Percentiles rank a stretch among this genome's conserved stretches.
Conservation (phyloP, 2,888 invertebrate species). For the Macrosiphum euphorbiae region DNA sequence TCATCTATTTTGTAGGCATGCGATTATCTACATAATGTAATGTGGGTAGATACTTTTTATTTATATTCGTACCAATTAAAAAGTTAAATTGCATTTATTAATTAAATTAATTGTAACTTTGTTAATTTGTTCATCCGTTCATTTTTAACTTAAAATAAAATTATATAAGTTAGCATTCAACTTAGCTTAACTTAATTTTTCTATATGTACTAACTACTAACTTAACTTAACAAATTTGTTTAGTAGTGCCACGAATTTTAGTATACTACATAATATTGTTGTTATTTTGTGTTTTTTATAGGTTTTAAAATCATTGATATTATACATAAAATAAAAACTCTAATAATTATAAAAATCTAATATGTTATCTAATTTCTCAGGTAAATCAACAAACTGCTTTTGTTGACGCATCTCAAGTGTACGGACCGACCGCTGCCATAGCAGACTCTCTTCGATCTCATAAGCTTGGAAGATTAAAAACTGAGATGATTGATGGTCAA, state of each 20-base stretch:
- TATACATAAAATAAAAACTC: not conserved
- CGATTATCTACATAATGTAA: not conserved
- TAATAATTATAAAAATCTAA: not conserved
- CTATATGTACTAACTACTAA: not conserved
- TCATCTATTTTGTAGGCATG: not conserved
- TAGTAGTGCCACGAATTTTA: not conserved
- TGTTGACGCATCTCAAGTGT: constrained; percentile 84
- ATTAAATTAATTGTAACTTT: not conserved
- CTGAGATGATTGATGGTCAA: constrained; percentile 75
- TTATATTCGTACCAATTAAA: not conserved
- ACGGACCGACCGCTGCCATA: constrained; percentile 73
- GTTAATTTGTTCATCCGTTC: not conserved
- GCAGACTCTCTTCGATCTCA: constrained; percentile 71
- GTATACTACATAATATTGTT: not conserved
- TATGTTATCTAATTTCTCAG: not conserved
- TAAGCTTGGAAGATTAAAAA: constrained; percentile 69
- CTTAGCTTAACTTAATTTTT: not conserved
- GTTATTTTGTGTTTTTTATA: not conserved
- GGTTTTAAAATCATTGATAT: not conserved
- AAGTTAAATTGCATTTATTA: not conserved
- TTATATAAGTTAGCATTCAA: not conserved
- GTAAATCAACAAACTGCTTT: constrained; percentile 76
- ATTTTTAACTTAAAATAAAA: not conserved
- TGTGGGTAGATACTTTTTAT: not conserved
- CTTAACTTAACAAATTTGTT: not conserved